These are phyloP conservation scores for Teinopalpus imperialis DNA, from an alignment of 2,888 invertebrate genomes.

Conservation along the genomic window DNA sequence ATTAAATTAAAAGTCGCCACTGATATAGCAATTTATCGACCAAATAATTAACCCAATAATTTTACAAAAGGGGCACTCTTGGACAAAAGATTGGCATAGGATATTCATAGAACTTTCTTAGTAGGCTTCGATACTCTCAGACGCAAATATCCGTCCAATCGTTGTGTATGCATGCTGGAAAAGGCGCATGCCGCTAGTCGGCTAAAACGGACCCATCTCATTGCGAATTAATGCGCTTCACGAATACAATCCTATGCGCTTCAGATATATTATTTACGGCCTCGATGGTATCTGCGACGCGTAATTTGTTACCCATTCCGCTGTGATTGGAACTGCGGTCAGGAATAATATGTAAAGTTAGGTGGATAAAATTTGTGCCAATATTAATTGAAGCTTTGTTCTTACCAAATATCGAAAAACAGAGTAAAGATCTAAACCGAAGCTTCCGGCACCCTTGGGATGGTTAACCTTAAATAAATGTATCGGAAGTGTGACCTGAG, in stretches of 20 bases:
- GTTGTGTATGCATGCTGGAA: conserved; percentile 25
- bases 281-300: conserved; percentile 12
- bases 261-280: conserved; percentile 26
- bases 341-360: neutral
- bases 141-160: conserved; percentile 1
- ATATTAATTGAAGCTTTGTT: neutral
- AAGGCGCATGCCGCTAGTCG: conserved; percentile 20
- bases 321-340: neutral
- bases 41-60: too few relatives aligned
- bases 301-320: conserved; percentile 9
- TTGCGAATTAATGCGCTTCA: conserved; percentile 31
- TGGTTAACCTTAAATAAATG: too few relatives aligned
- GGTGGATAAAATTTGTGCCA: neutral
- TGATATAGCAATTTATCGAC: too few relatives aligned
- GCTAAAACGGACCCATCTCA: conserved; percentile 30
- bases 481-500: too few relatives aligned
- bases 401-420: too few relatives aligned
- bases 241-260: conserved; percentile 30
- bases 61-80: too few relatives aligned
- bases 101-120: neutral
- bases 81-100: too few relatives aligned
- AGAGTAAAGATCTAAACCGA: too few relatives aligned
- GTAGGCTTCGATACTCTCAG: neutral
- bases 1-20: too few relatives aligned
- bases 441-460: too few relatives aligned